phyloP scores from a whole-genome alignment of 2,113 vertebrate genomes.

The Zosterops lateralis region DNA sequence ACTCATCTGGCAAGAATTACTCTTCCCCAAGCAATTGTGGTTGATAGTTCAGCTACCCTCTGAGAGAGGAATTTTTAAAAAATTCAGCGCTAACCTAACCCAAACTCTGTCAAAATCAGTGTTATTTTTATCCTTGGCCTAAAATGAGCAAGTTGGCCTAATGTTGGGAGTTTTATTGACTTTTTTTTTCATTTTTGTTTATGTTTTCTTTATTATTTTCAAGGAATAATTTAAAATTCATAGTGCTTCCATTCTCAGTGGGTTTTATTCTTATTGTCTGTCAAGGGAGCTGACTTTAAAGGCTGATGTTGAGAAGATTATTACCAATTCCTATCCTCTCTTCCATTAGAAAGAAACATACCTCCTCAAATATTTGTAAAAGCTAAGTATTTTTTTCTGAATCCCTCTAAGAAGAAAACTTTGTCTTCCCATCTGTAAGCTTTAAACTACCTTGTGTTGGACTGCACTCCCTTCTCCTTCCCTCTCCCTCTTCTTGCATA shows the following conservation, averaged over 20 bases:
- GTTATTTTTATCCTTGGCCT: background rate
- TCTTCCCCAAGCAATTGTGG: background rate
- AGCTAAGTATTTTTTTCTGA: background rate
- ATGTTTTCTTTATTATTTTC: background rate
- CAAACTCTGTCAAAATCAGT: background rate
- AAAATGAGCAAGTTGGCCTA: background rate
- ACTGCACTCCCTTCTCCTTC: background rate
- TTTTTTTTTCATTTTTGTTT: background rate
- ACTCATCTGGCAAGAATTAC: background rate
- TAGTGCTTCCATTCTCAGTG: background rate
- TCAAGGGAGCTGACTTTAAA: background rate
- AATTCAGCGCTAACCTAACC: background rate
- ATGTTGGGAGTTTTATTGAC: background rate
- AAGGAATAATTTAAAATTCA: background rate
- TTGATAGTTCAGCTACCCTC: conserved; percentile 21
- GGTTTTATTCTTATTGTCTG: background rate
- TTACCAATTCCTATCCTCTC: background rate
- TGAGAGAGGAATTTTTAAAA: background rate
- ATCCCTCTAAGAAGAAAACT: background rate
- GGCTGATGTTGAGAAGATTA: background rate
- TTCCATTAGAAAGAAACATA: background rate
- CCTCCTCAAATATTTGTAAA: background rate
- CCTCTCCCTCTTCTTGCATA: background rate
- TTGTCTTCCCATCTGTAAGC: background rate
- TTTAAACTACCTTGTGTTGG: background rate